These are phyloP conservation scores for cattle (Bos taurus) DNA, from an alignment of 2,113 vertebrate species.

Conservation along the genomic window DNA sequence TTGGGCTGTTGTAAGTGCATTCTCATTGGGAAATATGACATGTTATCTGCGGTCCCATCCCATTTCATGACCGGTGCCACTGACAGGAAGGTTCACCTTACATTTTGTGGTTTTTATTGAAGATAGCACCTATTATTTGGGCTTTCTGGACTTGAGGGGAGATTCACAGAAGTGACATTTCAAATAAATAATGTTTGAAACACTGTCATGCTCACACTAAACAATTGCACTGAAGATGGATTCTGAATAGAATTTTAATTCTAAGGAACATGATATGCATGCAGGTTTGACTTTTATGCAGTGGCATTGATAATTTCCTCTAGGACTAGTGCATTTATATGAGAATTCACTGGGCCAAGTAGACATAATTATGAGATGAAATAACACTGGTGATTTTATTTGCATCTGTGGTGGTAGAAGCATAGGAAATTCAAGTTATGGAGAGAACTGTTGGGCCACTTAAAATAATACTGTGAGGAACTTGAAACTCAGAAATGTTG, in stretches of 20 bases:
- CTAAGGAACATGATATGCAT: background rate
- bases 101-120: conserved; percentile 51
- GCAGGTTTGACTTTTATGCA: conserved; percentile 36
- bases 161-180: conserved; percentile 66
- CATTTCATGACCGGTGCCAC: background rate
- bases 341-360: conserved; percentile 43
- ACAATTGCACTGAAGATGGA: background rate
- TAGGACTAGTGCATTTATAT: background rate
- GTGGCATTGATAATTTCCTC: conserved; percentile 53
- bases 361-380: conserved; percentile 42
- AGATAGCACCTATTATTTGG: conserved; percentile 20
- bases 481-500: background rate
- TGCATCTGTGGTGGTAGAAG: background rate
- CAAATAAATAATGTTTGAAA: conserved; percentile 52
- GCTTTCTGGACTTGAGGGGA: conserved; percentile 21
- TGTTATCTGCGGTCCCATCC: conserved; percentile 34
- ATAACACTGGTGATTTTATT: conserved; percentile 10
- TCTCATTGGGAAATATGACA: conserved; percentile 29
- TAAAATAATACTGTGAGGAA: background rate
- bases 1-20: background rate
- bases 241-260: conserved; percentile 43
- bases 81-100: conserved; percentile 10
- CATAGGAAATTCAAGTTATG: conserved; percentile 16
- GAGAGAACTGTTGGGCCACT: background rate
- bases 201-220: background rate